A percentile compares a stretch with the other conserved stretches of the same genome.
Conservation (phyloP, 2,113 vertebrate species). For the Tupaia tana region DNA sequence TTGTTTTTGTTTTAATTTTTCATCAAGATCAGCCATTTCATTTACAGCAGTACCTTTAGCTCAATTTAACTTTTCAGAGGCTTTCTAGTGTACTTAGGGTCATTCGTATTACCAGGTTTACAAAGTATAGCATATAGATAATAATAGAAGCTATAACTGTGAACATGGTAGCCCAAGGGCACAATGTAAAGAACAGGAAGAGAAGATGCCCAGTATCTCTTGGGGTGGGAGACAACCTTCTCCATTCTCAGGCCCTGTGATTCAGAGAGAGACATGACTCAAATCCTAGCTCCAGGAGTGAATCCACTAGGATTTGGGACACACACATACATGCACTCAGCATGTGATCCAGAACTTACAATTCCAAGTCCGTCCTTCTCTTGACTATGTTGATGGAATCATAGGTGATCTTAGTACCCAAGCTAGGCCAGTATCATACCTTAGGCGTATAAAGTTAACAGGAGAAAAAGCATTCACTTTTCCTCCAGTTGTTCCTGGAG, state of each 20-base stretch:
- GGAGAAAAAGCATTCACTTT: not conserved
- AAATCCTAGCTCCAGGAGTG: not conserved
- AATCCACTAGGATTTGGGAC: too few relatives aligned
- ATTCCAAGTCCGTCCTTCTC: not conserved
- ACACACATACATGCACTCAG: too few relatives aligned
- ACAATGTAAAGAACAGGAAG: not conserved
- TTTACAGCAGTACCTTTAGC: not conserved
- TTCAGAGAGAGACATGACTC: not conserved
- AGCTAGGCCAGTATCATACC: not conserved
- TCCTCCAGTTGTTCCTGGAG: not conserved
- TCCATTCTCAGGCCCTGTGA: not conserved
- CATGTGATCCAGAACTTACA: not conserved
- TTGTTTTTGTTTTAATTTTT: not conserved
- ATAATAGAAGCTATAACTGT: not conserved
- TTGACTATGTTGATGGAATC: not conserved
- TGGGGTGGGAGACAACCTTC: not conserved
- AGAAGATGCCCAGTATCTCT: not conserved
- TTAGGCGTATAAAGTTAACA: not conserved
- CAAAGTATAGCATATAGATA: not conserved
- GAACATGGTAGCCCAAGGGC: not conserved
- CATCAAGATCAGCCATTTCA: not conserved
- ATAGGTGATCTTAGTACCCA: not conserved
- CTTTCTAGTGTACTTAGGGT: not conserved
- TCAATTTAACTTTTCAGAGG: not conserved
- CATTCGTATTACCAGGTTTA: not conserved